Evolutionary conservation across 1,140 invertebrate species (phyloP).

Genomic region (Cyclargus thomasi): DNA sequence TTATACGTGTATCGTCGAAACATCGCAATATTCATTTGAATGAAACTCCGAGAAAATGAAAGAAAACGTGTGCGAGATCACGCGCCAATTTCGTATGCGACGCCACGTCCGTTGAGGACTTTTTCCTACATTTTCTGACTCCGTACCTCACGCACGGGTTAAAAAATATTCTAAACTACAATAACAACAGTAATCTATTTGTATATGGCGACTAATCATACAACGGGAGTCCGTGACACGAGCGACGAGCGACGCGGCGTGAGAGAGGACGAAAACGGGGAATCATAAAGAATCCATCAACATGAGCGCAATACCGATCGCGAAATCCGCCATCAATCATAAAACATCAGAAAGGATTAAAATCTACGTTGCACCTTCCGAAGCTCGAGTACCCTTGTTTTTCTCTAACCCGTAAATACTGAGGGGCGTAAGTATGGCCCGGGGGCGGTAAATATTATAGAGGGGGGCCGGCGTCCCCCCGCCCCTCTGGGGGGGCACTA

Average conservation of each 20-base stretch:
- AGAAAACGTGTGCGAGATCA: constrained; percentile 34
- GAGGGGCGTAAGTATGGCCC: constrained; percentile 72
- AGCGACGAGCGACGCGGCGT: constrained; percentile 32
- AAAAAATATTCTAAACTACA: constrained; percentile 4
- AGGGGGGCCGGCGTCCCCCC: constrained; percentile 57
- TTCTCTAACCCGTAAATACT: constrained; percentile 75
- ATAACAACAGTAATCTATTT: constrained; percentile 27
- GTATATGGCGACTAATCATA: constrained; percentile 39
- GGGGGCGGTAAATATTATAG: constrained; percentile 73
- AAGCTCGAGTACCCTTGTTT: constrained; percentile 73
- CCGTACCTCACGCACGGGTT: neutral
- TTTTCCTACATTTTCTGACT: constrained; percentile 18
- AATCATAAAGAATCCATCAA: constrained; percentile 70
- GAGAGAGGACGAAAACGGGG: constrained; percentile 37
- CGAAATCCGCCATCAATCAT: constrained; percentile 73
- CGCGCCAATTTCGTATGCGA: constrained; percentile 38
- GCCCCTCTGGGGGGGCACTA: constrained; percentile 59
- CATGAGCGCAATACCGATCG: constrained; percentile 64
- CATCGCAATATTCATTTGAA: constrained; percentile 7
- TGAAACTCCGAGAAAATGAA: constrained; percentile 15
- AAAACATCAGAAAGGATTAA: constrained; percentile 75
- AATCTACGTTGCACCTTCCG: constrained; percentile 74
- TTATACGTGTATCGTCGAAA: neutral
- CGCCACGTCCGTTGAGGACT: constrained; percentile 34
- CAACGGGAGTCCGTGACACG: constrained; percentile 44